A percentile compares a stretch with the other conserved stretches of the same genome.
Evolutionary conservation across 2,113 vertebrate species (phyloP).

Genomic region (Malurus alboscapulatus): DNA sequence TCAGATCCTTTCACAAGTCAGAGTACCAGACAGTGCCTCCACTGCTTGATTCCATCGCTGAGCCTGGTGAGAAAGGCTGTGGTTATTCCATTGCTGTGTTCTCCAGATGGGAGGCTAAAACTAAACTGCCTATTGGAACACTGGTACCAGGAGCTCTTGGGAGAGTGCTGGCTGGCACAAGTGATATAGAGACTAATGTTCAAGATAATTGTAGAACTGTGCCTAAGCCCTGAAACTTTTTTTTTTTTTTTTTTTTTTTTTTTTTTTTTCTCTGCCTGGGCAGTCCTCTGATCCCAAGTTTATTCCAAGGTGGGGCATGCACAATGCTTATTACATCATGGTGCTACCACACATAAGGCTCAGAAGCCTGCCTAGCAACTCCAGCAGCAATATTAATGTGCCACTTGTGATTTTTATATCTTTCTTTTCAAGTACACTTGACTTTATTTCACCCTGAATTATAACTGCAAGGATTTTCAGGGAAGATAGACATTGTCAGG

Average conservation of each 20-base stretch:
- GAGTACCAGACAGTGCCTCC: neutral
- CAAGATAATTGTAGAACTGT: neutral
- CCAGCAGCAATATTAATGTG: neutral
- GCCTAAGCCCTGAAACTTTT: neutral
- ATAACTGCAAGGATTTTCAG: neutral
- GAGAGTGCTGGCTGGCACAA: neutral
- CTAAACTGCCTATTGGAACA: neutral
- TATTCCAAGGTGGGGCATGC: neutral
- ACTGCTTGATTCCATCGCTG: neutral
- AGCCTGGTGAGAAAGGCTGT: neutral
- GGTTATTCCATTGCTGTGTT: neutral
- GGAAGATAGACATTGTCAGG: neutral
- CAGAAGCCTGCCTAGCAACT: neutral
- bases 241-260: neutral
- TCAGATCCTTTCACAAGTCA: neutral
- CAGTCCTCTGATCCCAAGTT: neutral
- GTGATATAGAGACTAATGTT: neutral
- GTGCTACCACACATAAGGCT: neutral
- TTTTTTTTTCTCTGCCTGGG: neutral
- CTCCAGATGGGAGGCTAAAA: neutral
- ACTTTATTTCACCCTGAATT: constrained; percentile 3
- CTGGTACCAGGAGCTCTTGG: neutral
- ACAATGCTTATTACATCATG: neutral
- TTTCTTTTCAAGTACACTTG: neutral
- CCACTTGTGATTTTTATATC: neutral